phyloP scores from a whole-genome alignment of 2,888 invertebrate genomes.

The Rhabditophanes sp. region DNA sequence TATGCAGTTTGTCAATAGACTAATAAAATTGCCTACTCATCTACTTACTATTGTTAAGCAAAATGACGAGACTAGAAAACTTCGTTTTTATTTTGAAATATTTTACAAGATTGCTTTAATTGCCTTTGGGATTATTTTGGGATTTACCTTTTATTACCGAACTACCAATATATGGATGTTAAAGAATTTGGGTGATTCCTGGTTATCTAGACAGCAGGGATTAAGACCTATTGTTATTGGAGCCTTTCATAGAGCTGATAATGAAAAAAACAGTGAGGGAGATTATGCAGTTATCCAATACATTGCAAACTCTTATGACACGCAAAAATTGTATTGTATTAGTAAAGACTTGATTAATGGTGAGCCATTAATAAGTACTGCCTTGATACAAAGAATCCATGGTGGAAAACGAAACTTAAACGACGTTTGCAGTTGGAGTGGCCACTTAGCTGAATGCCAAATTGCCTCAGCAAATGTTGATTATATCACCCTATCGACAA shows the following conservation, averaged over 20 bases:
- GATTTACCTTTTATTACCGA: constrained; percentile 25
- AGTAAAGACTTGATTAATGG: constrained; percentile 13
- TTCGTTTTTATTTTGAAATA: background rate
- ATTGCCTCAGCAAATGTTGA: constrained; percentile 14
- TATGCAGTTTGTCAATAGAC: background rate
- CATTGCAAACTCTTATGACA: constrained; percentile 26
- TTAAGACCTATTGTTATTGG: constrained; percentile 34
- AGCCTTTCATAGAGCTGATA: constrained; percentile 25
- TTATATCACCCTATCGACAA: constrained; percentile 19
- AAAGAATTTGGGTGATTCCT: constrained; percentile 39
- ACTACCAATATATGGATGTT: constrained; percentile 42
- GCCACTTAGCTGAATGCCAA: constrained; percentile 38
- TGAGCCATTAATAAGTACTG: constrained; percentile 8
- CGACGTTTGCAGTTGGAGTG: constrained; percentile 39
- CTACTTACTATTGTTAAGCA: background rate
- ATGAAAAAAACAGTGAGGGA: constrained; percentile 34
- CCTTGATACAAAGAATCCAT: constrained; percentile 22
- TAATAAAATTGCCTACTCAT: background rate
- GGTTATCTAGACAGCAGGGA: constrained; percentile 30
- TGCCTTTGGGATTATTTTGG: constrained; percentile 18
- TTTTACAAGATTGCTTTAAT: constrained; percentile 11
- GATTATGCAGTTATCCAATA: constrained; percentile 38
- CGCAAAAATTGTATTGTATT: constrained; percentile 29
- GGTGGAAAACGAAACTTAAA: constrained; percentile 31
- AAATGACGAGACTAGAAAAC: background rate